Base-by-base conservation (phyloP, 2,113 vertebrate species). In the Chaetura pelagica region DNA sequence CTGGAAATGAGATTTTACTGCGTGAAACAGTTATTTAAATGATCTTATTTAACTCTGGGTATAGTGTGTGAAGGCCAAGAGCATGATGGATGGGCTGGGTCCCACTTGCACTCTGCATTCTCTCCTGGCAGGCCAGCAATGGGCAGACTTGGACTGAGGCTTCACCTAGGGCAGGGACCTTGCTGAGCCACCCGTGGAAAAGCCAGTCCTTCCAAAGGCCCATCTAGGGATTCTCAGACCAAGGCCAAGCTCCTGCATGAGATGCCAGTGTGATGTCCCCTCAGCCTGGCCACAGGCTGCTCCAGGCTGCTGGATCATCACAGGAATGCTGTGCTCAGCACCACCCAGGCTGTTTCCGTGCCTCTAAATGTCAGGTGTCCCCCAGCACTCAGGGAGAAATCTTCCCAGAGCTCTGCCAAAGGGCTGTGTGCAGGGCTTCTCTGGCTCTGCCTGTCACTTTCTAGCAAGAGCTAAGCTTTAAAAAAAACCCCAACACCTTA, bases 261-360 rank as follows among this genome's bases (percentile, higher is more conserved):
- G 78, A 29, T 44, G 18, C 62, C 88, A 34, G 17, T 3, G 1
- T 67, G 51, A 44, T 2, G 1, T 8, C 22, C 64, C 4, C 29
- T 59, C 21, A 0, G 1, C 76, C 54, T 11, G 58, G 35, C 57
- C 2, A 0, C 15, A 58, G 27, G 76, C 30, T 58, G 35, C 2
- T 0, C 0, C 19, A 17, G 78, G 71, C 71, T 76, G 71, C 32
- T 3, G 5, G 73, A 26, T 51, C 48, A 30, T n/a, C 1, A 0
- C 61, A 40, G 82, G 62, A 69, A 2, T 3, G 0, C 35, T 23
- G 62, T 44, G 30, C 51, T n/a, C 38, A 59, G 34, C 61, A 78
- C 63, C 86, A 27, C 2, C 24, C 30, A 3, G 12, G 48, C 20
- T 81, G 64, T 72, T 40, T 32, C 67, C 9, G 0, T 46, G 61